Percentiles rank a stretch among this genome's conserved stretches.
Conservation (phyloP, 2,113 vertebrate genomes). For the Turdus rufiventris region DNA sequence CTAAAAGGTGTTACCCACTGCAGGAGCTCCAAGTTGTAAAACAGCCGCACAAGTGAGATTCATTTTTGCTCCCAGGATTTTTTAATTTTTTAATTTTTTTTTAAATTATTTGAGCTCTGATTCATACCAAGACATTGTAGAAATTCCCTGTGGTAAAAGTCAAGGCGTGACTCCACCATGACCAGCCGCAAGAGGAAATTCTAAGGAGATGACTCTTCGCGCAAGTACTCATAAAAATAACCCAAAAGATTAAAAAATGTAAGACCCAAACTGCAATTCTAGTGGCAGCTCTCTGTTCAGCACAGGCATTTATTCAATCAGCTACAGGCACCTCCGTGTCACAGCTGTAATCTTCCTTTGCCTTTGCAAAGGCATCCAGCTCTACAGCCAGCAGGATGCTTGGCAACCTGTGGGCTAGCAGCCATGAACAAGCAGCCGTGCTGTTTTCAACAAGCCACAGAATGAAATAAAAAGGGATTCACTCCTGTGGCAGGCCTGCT, state of each 20-base stretch:
- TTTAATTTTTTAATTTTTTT: background rate
- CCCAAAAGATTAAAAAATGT: background rate
- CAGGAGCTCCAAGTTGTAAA: background rate
- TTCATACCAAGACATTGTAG: slow-evolving; percentile 9
- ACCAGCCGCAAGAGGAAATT: slow-evolving; percentile 5
- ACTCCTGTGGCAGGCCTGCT: background rate
- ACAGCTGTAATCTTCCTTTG: background rate
- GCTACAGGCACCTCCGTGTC: background rate
- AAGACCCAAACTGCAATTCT: background rate
- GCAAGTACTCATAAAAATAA: background rate
- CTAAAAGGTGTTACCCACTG: background rate
- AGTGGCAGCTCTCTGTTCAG: background rate
- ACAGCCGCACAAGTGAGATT: background rate
- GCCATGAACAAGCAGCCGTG: background rate
- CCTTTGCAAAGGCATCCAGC: background rate
- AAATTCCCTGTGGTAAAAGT: slow-evolving; percentile 9
- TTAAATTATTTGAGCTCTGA: background rate
- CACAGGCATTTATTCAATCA: background rate
- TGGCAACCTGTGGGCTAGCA: background rate
- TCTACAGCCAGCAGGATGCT: background rate
- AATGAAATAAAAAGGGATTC: background rate
- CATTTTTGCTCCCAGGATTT: background rate
- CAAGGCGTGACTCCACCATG: background rate
- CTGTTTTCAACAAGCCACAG: background rate
- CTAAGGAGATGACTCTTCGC: background rate